phyloP scores from a whole-genome alignment of 2,113 vertebrate genomes.

The Melanerpes aurifrons region DNA sequence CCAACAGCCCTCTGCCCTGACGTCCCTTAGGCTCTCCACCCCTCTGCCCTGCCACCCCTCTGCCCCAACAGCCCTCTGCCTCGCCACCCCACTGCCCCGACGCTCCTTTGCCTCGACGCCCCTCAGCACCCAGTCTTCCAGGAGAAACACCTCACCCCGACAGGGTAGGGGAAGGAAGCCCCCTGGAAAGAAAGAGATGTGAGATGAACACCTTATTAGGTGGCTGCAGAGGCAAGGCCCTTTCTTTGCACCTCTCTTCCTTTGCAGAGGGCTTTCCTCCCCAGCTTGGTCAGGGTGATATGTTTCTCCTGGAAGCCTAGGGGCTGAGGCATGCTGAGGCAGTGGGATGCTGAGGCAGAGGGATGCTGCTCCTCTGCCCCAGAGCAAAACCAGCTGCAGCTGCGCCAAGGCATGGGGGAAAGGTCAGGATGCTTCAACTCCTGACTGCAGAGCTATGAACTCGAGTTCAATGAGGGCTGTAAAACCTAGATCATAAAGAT shows the following conservation, averaged over 20 bases:
- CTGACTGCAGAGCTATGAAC: accelerated
- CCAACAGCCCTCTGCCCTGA: too few relatives aligned
- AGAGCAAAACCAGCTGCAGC: background rate
- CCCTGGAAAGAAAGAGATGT: background rate
- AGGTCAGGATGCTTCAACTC: background rate
- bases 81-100: background rate
- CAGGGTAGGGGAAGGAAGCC: background rate
- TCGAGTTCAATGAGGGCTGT: accelerated
- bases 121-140: background rate
- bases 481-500: background rate
- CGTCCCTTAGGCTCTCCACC: too few relatives aligned
- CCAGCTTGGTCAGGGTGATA: background rate
- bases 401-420: accelerated
- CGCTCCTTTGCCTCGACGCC: background rate
- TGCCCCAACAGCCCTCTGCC: too few relatives aligned
- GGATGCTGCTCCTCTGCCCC: background rate
- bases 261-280: background rate
- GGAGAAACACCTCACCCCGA: background rate
- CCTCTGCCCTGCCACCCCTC: too few relatives aligned
- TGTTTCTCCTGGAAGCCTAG: background rate
- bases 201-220: background rate
- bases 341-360: background rate
- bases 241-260: background rate
- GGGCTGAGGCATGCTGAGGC: background rate
- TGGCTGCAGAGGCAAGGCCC: background rate